phyloP scores from a whole-genome alignment of 2,113 vertebrate species.

The Egretta garzetta region DNA sequence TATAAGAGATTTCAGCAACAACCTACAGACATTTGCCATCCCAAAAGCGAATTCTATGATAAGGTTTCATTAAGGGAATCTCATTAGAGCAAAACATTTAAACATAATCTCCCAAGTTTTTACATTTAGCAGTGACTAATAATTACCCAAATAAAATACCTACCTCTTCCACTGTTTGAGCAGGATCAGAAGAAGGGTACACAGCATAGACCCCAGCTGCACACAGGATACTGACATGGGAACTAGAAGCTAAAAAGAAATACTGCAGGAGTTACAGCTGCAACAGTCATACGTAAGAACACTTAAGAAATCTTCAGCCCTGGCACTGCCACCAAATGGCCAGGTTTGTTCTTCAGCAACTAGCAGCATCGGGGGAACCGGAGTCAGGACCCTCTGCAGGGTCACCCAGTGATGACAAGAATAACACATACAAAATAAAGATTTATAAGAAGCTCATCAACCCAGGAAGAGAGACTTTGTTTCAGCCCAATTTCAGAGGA shows the following conservation, averaged over 20 bases:
- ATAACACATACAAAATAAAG: not conserved
- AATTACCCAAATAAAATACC: slow-evolving; percentile 2
- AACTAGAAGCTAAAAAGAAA: slow-evolving; percentile 81
- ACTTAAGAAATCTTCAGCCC: not conserved
- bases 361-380: not conserved
- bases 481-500: not conserved
- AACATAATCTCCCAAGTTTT: not conserved
- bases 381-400: not conserved
- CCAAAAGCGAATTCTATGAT: not conserved
- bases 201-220: slow-evolving; percentile 92
- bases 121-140: not conserved
- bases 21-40: not conserved
- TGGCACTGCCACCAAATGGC: not conserved
- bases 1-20: not conserved
- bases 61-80: not conserved
- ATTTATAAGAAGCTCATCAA: not conserved
- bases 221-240: slow-evolving; percentile 86
- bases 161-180: slow-evolving; percentile 94
- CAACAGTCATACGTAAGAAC: not conserved
- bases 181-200: slow-evolving; percentile 90
- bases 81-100: not conserved
- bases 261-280: not conserved
- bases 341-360: not conserved
- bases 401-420: not conserved
- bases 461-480: not conserved